A percentile compares a stretch with the other conserved stretches of the same genome.
Conservation (phyloP, 2,888 invertebrate genomes). For the Ptycholaimellus sp. region DNA sequence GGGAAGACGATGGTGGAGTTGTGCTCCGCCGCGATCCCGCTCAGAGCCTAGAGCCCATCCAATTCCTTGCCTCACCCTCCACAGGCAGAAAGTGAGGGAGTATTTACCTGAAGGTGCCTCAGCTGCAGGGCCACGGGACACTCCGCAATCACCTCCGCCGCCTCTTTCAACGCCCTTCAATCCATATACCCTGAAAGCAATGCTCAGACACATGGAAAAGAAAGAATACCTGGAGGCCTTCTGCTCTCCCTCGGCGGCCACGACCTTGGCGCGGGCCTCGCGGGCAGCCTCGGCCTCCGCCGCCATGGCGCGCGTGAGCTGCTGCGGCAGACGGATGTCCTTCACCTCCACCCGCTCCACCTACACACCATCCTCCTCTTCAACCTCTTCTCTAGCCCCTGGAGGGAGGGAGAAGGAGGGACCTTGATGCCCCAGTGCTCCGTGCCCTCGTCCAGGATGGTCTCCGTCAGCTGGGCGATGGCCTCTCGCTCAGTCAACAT, state of each 20-base stretch:
- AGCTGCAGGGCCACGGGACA: slow-evolving; percentile 53
- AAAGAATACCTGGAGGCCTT: slow-evolving; percentile 44
- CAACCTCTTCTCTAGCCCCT: neutral
- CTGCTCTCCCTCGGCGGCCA: slow-evolving; percentile 33
- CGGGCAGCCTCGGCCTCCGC: slow-evolving; percentile 55
- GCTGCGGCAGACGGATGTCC: slow-evolving; percentile 50
- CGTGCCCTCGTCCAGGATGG: slow-evolving; percentile 25
- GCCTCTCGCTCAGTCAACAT: slow-evolving; percentile 74
- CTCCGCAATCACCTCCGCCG: slow-evolving; percentile 54
- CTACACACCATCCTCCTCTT: no score
- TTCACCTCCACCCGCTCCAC: slow-evolving; percentile 33
- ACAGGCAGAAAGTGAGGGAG: no score
- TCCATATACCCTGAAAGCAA: no score
- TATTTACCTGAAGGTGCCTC: slow-evolving; percentile 43
- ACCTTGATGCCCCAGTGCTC: slow-evolving; percentile 26
- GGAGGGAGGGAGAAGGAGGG: neutral
- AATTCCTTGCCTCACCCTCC: no score
- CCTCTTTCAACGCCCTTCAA: no score
- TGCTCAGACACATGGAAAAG: no score
- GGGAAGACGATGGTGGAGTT: slow-evolving; percentile 95
- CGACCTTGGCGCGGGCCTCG: slow-evolving; percentile 51
- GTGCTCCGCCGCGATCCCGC: no score
- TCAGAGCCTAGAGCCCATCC: no score
- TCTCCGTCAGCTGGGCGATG: slow-evolving; percentile 25
- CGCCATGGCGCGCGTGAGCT: slow-evolving; percentile 55